Evolutionary conservation across 2,888 invertebrate genomes (phyloP).

Genomic region (Gisinianus flammeolus): DNA sequence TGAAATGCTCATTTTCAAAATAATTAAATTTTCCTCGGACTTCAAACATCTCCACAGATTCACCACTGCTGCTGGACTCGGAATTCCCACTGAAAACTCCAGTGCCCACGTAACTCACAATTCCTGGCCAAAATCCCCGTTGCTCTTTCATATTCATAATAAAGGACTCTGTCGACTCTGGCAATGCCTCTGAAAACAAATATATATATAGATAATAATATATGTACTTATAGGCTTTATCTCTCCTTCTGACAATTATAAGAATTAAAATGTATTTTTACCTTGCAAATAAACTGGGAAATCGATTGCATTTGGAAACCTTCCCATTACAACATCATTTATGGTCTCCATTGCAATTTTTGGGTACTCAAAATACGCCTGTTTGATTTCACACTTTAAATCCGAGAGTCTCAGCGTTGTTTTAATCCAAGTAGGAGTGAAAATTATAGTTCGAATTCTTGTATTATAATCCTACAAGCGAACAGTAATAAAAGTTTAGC

Average conservation of each 20-base stretch:
- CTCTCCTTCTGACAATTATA: constrained; percentile 3
- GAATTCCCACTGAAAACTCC: neutral
- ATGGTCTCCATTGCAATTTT: constrained; percentile 25
- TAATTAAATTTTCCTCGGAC: constrained; percentile 20
- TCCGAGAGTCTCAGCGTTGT: constrained; percentile 1
- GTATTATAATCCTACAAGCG: constrained; percentile 37
- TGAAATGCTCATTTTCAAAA: constrained; percentile 14
- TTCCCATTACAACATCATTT: neutral
- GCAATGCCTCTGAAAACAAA: constrained; percentile 20
- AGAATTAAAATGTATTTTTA: neutral
- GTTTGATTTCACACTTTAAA: constrained; percentile 28
- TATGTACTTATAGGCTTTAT: constrained; percentile 14
- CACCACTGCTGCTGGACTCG: too few species aligned
- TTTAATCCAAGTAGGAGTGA: constrained; percentile 26
- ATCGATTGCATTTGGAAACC: neutral
- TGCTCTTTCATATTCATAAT: constrained; percentile 29
- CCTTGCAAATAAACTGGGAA: constrained; percentile 23
- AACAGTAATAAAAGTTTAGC: neutral
- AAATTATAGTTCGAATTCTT: constrained; percentile 31
- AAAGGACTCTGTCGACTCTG: constrained; percentile 23
- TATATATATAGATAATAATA: neutral
- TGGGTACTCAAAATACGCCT: constrained; percentile 25
- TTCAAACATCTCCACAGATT: constrained; percentile 31
- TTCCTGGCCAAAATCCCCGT: constrained; percentile 20
- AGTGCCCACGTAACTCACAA: constrained; percentile 12